Evolutionary conservation across 1,140 invertebrate species (phyloP).

Genomic region (Melitaea cinxia): DNA sequence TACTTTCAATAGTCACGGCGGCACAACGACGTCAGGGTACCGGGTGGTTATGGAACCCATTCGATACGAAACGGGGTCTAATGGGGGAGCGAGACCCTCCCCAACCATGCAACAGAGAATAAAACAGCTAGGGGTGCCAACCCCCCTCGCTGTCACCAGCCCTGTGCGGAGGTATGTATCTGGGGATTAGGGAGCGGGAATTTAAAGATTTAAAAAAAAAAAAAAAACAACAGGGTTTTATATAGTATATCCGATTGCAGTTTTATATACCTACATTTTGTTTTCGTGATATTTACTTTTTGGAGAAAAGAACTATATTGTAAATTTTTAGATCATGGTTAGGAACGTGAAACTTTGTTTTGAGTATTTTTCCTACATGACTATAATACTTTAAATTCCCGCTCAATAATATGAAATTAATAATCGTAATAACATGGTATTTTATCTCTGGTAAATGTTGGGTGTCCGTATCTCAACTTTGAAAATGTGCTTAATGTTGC

Average conservation of each 20-base stretch:
- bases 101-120: conserved; percentile 95
- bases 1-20: conserved; percentile 59
- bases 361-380: not conserved
- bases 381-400: conserved; percentile 15
- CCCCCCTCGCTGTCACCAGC: conserved; percentile 91
- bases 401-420: conserved; percentile 8
- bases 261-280: no score
- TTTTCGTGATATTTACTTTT: no score
- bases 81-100: conserved; percentile 83
- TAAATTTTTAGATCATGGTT: no score
- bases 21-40: conserved; percentile 64
- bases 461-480: conserved; percentile 22
- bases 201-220: not conserved
- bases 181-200: conserved; percentile 4
- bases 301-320: no score
- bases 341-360: no score
- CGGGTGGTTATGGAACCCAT: conserved; percentile 73
- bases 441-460: conserved; percentile 11
- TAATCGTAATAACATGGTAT: not conserved
- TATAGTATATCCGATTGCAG: no score
- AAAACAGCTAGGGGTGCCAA: conserved; percentile 93
- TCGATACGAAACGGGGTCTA: conserved; percentile 79
- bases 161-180: conserved; percentile 35
- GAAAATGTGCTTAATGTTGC: conserved; percentile 33
- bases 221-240: no score